Conservation (phyloP, 2,797 vertebrate genomes). For the Chaetophractus vellerosus region DNA sequence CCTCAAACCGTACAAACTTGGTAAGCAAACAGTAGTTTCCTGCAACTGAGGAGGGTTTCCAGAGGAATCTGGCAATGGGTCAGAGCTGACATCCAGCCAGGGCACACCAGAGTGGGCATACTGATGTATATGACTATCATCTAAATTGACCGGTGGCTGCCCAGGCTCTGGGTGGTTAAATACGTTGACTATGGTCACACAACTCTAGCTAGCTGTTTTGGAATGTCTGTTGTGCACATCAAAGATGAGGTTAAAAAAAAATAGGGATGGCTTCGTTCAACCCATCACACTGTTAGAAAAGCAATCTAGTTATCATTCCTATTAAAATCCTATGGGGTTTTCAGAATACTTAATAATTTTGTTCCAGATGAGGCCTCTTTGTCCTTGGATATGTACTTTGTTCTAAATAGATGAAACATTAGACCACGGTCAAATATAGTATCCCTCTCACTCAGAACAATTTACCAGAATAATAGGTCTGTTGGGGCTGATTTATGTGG, state of each 20-base stretch:
- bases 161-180: background rate
- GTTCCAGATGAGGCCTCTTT: background rate
- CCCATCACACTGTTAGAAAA: conserved; percentile 38
- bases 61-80: background rate
- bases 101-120: background rate
- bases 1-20: background rate
- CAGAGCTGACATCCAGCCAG: background rate
- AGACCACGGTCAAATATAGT: background rate
- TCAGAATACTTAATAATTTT: background rate
- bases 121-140: background rate
- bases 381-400: background rate
- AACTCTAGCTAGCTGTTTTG: background rate
- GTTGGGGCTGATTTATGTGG: background rate
- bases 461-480: conserved; percentile 3
- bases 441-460: background rate
- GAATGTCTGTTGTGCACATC: background rate
- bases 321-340: background rate
- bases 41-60: background rate
- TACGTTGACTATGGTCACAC: too few relatives aligned
- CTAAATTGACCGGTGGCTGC: background rate
- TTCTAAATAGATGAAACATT: conserved; percentile 19
- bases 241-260: background rate
- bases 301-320: background rate
- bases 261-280: background rate
- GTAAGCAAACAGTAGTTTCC: background rate